Evolutionary conservation across 2,797 vertebrate species (phyloP).

Genomic region (Tolypeutes matacus): DNA sequence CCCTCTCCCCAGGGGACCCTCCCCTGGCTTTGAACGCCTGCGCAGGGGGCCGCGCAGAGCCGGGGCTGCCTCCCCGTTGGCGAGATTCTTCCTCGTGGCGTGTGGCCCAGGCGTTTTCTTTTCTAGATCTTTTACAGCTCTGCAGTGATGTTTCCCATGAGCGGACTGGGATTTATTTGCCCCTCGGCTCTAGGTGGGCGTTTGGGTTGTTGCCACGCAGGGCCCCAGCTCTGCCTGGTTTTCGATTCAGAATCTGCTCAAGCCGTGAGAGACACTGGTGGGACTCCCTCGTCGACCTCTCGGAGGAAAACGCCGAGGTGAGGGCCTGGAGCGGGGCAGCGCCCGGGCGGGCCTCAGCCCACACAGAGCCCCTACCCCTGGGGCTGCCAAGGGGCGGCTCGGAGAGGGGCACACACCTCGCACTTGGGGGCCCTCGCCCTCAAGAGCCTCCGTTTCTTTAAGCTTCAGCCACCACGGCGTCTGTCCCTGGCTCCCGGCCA

Average conservation of each 20-base stretch:
- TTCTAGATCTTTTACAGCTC: background rate
- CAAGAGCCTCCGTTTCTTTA: background rate
- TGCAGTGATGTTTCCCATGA: rapidly evolving
- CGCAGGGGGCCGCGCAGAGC: no score
- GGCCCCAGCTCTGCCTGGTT: background rate
- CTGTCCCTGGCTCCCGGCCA: no score
- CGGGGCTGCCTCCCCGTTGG: rapidly evolving
- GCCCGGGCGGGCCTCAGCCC: no score
- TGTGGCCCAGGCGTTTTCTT: rapidly evolving
- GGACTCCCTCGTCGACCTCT: rapidly evolving
- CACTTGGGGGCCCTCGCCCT: background rate
- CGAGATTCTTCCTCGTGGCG: no score
- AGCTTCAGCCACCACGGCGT: no score
- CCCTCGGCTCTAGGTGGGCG: background rate
- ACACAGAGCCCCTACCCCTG: no score
- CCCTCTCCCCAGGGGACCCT: no score
- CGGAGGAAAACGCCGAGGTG: background rate
- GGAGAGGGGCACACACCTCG: background rate
- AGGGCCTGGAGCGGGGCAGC: background rate
- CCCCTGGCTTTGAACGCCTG: background rate
- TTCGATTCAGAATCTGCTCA: background rate
- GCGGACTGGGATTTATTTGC: no score
- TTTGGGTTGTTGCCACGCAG: background rate
- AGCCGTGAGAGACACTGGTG: rapidly evolving
- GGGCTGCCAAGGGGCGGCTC: background rate